Conservation (phyloP, 2,113 vertebrate genomes). For the Actenoides hombroni region DNA sequence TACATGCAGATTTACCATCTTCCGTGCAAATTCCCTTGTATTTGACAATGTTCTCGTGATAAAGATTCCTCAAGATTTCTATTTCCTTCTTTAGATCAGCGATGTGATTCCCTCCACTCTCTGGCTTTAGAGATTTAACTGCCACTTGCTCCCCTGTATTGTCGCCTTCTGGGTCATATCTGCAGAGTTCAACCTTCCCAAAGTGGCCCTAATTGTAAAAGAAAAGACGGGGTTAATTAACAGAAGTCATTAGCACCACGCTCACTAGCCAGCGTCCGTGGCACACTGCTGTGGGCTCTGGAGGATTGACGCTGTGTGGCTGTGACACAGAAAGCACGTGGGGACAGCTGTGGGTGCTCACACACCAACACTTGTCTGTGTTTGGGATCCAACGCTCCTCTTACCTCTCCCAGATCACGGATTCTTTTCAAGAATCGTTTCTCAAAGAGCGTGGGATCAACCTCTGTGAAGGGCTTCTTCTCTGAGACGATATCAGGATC, state of each 20-base stretch:
- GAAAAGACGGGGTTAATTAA: background rate
- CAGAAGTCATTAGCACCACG: fast-evolving
- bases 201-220: conserved; percentile 86
- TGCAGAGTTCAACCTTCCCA: conserved; percentile 94
- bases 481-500: conserved; percentile 82
- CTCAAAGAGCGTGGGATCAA: conserved; percentile 93
- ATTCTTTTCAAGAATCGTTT: conserved; percentile 90
- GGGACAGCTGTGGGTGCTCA: no score
- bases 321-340: background rate
- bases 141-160: conserved; percentile 94
- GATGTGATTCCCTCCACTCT: conserved; percentile 89
- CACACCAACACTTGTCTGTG: fast-evolving
- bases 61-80: conserved; percentile 91
- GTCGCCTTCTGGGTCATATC: conserved; percentile 93
- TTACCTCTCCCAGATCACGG: conserved; percentile 92
- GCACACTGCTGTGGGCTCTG: fast-evolving
- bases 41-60: conserved; percentile 97
- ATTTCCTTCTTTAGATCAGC: conserved; percentile 93
- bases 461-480: conserved; percentile 77
- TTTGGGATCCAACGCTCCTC: background rate
- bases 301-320: fast-evolving
- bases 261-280: fast-evolving
- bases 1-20: conserved; percentile 78
- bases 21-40: conserved; percentile 97
- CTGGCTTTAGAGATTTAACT: conserved; percentile 95